These are phyloP conservation scores for Formicarius rufipectus DNA, from an alignment of 2,113 vertebrate species.

Conservation along the genomic window DNA sequence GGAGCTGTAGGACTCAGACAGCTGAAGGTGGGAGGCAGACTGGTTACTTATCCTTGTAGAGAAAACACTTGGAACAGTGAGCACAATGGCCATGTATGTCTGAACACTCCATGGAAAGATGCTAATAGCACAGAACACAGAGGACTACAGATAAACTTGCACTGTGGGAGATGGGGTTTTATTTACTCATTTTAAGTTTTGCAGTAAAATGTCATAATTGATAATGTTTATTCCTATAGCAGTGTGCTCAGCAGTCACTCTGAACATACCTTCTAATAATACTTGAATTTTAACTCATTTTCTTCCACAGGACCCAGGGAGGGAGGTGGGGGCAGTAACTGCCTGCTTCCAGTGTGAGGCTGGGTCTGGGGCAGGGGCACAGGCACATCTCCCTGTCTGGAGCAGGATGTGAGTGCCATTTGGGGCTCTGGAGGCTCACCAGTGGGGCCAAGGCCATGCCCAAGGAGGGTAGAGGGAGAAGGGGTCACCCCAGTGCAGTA, in stretches of 20 bases:
- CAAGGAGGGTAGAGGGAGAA: not conserved
- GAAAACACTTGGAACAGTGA: not conserved
- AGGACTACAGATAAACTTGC: slow-evolving; percentile 3
- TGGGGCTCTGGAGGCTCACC: not conserved
- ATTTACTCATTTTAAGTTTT: not conserved
- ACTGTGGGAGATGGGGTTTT: not conserved
- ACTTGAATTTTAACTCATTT: not conserved
- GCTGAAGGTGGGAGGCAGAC: not conserved
- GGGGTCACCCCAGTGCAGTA: not conserved
- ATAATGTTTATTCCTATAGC: not conserved
- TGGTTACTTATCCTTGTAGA: not conserved
- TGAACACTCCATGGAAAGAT: not conserved
- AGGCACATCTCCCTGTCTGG: not conserved
- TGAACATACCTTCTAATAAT: not conserved
- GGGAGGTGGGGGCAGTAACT: no score
- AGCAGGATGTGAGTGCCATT: rapidly evolving
- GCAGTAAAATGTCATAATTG: not conserved
- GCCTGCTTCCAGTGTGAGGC: not conserved
- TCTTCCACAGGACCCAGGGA: not conserved
- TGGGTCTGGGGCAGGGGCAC: not conserved
- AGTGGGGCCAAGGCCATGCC: not conserved
- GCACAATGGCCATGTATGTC: rapidly evolving
- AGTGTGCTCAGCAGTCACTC: not conserved
- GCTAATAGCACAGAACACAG: not conserved
- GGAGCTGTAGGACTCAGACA: not conserved